Percentiles rank a stretch among this genome's conserved stretches.
These are phyloP conservation scores for Periophthalmus magnuspinnatus DNA, from an alignment of 2,797 vertebrate species.

Conservation along the genomic window DNA sequence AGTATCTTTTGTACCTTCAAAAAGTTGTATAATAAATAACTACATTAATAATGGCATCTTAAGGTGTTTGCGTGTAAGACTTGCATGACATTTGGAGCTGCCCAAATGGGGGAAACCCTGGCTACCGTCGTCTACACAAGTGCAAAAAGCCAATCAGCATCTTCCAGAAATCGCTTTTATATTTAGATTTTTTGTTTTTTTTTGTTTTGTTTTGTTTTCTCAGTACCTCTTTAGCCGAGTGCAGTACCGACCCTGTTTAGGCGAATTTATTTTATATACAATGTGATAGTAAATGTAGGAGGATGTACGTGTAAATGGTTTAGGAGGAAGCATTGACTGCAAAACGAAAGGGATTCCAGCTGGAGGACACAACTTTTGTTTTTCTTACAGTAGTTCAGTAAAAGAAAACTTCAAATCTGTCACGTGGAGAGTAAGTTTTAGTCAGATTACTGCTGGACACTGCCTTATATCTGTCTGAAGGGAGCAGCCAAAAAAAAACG, in stretches of 20 bases:
- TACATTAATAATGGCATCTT: conserved; percentile 25
- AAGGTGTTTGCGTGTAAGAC: conserved; percentile 23
- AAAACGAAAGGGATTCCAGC: too few species aligned
- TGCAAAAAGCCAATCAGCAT: conserved; percentile 17
- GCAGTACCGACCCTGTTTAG: conserved; percentile 8
- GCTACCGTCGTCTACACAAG: conserved; percentile 16
- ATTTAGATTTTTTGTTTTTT: not conserved
- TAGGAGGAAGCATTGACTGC: not conserved
- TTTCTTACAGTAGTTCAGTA: conserved; percentile 8
- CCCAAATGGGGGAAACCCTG: not conserved
- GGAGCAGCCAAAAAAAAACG: too few species aligned
- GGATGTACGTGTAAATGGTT: not conserved
- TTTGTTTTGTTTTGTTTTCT: not conserved
- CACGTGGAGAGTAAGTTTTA: too few species aligned
- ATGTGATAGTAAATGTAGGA: not conserved
- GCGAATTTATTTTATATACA: conserved; percentile 1
- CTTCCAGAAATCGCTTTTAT: not conserved
- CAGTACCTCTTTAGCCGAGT: conserved; percentile 37
- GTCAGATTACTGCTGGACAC: too few species aligned
- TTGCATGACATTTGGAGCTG: conserved; percentile 1
- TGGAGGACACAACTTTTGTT: not conserved
- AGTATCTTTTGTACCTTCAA: conserved; percentile 69
- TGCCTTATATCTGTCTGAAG: too few species aligned
- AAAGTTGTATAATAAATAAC: conserved; percentile 52
- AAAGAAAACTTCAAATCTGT: too few species aligned